Evolutionary conservation across 2,113 vertebrate genomes (phyloP), one percentile per base, ranked within the genome.

Genomic region (Ursus arctos): DNA sequence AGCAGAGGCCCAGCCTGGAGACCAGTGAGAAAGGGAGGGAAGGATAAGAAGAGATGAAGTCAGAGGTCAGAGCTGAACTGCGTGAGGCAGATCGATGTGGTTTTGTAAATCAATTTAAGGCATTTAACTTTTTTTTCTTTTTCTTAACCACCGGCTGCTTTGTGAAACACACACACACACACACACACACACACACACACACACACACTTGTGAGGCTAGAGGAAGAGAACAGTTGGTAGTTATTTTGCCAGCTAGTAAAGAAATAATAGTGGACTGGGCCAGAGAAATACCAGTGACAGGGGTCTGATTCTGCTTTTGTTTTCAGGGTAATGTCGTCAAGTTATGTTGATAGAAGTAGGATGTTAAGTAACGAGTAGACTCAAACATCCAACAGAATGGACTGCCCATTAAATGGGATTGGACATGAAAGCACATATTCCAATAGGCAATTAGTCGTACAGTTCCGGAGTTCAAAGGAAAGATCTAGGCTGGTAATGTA

Each of bases 401-500:
- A 26, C 5, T 2, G 8, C 26, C 8, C 31, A 0, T 43, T 19
- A 13, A 55, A 8, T 67, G 33, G 67, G 49, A 69, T 2, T 47
- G 18, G 40, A 24, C 2, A 1, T 0, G 2, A 24, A 26, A 69
- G 33, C 18, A n/a, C 51, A 12, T 15, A 7, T 13, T 21, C 24
- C 31, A 33, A 26, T 1, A 13, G n/a, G 9, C 31, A 9, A 7
- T 9, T 14, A 11, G 57, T 1, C 51, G 1, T 3, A 8, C 5
- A 61, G 15, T 9, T 11, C 28, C 7, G 49, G 12, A 51, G 3
- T 49, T 67, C 22, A 65, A 7, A 47, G 26, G 5, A 55, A 33
- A 72, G 47, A 16, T 71, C 49, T 57, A 33, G 1, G 40, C 63
- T 49, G 65, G 12, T 40, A 36, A 40, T 16, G 49, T 26, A 36